Conservation (phyloP, 2,113 vertebrate genomes). For the Phoxinus phoxinus region DNA sequence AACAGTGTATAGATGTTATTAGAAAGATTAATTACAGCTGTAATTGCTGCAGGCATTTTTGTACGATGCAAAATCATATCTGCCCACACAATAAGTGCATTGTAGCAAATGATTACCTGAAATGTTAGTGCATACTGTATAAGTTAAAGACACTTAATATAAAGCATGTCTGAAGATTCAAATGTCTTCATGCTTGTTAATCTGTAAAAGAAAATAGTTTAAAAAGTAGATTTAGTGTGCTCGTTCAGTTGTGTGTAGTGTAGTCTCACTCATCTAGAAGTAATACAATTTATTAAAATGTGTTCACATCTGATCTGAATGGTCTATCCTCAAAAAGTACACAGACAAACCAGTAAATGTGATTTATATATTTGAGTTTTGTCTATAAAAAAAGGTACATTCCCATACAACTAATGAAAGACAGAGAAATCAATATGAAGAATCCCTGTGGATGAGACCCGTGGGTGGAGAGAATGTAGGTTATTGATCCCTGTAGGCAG, state of each 20-base stretch:
- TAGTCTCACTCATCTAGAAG: background rate
- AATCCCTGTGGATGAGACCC: conserved; percentile 30
- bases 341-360: background rate
- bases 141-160: background rate
- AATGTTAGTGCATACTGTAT: background rate
- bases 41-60: background rate
- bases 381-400: background rate
- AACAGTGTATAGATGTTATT: background rate
- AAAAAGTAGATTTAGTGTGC: background rate
- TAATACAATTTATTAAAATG: background rate
- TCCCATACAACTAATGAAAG: background rate
- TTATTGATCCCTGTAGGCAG: background rate
- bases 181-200: background rate
- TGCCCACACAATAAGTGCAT: background rate
- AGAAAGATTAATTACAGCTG: background rate
- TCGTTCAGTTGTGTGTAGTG: background rate
- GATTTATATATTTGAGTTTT: background rate
- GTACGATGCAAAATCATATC: background rate
- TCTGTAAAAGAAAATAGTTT: background rate
- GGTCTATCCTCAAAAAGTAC: background rate
- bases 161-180: background rate
- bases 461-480: background rate
- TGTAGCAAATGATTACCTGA: background rate
- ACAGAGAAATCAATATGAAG: conserved; percentile 23
- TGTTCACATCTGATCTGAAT: background rate